Evolutionary conservation across 1,140 invertebrate species (phyloP).

Genomic region (Microplitis mediator): DNA sequence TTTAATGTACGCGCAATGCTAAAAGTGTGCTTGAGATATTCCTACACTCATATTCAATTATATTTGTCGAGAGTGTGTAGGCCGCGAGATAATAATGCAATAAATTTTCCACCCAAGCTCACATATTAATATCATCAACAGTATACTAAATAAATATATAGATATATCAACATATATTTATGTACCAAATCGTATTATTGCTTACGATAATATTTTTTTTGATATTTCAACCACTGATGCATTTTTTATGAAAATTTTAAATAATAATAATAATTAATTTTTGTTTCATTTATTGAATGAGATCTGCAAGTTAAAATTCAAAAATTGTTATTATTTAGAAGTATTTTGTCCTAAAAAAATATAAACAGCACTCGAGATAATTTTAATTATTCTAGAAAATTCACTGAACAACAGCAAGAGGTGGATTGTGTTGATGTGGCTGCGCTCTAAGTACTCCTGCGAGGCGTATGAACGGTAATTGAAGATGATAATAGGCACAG

Average conservation of each 20-base stretch:
- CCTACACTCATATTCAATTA: neutral
- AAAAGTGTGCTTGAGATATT: neutral
- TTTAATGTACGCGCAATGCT: neutral
- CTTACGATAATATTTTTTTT: neutral
- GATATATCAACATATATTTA: neutral
- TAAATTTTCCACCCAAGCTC: conserved; percentile 18
- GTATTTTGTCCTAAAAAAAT: neutral
- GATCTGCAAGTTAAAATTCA: too few species aligned
- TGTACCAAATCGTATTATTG: conserved; percentile 1
- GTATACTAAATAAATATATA: neutral
- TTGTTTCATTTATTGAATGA: too few species aligned
- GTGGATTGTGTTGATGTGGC: conserved; percentile 57
- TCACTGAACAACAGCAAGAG: conserved; percentile 52
- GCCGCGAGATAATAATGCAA: conserved; percentile 5
- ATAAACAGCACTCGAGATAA: neutral
- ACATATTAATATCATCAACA: conserved; percentile 4
- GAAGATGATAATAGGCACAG: conserved; percentile 81
- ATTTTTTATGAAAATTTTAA: neutral
- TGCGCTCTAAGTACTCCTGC: conserved; percentile 59
- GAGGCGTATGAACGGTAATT: conserved; percentile 71
- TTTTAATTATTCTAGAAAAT: neutral
- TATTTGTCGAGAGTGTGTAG: neutral
- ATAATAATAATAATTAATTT: too few species aligned
- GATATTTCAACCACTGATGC: neutral
- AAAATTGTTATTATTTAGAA: too few species aligned